These are phyloP conservation scores for Nemapogon koenigi DNA, from an alignment of 2,888 invertebrate species.

Conservation along the genomic window DNA sequence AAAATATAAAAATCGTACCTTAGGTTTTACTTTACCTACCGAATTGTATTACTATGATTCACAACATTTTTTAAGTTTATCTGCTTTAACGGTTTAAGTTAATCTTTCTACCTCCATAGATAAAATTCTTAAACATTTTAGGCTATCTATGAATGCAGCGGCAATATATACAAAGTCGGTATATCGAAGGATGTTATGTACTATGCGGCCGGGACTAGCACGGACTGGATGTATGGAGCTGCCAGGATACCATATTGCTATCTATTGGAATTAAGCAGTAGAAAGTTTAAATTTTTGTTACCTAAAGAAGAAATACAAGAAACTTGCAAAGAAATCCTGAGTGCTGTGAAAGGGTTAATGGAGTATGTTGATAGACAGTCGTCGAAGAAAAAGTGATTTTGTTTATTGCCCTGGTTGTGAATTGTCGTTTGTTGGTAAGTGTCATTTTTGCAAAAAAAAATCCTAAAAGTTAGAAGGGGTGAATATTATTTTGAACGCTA, in stretches of 20 bases:
- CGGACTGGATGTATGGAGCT: conserved; percentile 47
- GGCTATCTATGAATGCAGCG: conserved; percentile 37
- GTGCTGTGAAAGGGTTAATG: conserved; percentile 36
- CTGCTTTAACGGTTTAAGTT: background rate
- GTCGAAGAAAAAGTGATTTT: no score
- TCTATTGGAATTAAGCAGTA: conserved; percentile 47
- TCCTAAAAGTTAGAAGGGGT: no score
- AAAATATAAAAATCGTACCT: no score
- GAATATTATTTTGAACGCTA: no score
- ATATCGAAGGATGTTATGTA: conserved; percentile 56
- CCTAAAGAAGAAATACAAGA: conserved; percentile 42
- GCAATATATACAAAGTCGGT: conserved; percentile 48
- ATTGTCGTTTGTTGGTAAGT: no score
- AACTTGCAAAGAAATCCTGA: conserved; percentile 32
- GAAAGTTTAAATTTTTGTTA: conserved; percentile 38
- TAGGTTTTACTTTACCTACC: no score
- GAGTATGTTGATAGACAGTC: conserved; percentile 40
- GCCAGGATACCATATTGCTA: conserved; percentile 45
- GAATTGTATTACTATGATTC: no score
- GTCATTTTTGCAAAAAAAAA: no score
- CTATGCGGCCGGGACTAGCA: conserved; percentile 44
- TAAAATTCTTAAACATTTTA: conserved; percentile 17
- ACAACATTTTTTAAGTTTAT: no score
- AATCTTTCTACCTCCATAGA: background rate
- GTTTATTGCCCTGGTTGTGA: no score